Percentiles rank a stretch among this genome's conserved stretches.
These are phyloP conservation scores for Polypedilum vanderplanki DNA, from an alignment of 1,140 invertebrate genomes.

Conservation along the genomic window DNA sequence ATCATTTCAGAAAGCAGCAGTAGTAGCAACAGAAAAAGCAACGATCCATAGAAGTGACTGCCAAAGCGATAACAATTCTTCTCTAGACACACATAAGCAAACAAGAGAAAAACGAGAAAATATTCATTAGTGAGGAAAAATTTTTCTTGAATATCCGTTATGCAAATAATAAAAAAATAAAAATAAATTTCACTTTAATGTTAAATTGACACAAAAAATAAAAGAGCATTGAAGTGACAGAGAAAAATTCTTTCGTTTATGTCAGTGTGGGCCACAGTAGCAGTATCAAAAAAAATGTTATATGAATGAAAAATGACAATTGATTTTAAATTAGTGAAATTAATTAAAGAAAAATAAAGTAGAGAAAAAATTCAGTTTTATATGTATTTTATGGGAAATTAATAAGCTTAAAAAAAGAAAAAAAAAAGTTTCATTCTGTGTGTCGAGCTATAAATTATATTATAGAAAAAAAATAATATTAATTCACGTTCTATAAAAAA, in stretches of 20 bases:
- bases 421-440: neutral
- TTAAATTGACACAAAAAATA: neutral
- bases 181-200: neutral
- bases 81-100: neutral
- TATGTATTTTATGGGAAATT: neutral
- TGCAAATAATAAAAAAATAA: too few relatives aligned
- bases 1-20: too few relatives aligned
- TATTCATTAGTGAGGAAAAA: neutral
- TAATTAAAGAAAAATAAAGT: neutral
- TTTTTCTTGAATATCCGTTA: too few relatives aligned
- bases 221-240: neutral
- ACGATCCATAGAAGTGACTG: too few relatives aligned
- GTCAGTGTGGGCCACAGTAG: neutral
- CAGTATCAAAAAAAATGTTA: neutral
- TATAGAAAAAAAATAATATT: neutral
- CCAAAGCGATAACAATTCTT: too few relatives aligned
- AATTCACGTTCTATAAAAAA: neutral
- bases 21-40: too few relatives aligned
- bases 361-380: slow-evolving; percentile 10
- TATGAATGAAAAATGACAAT: slow-evolving; percentile 10
- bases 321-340: slow-evolving; percentile 23
- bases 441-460: slow-evolving; percentile 13
- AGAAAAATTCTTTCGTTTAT: neutral
- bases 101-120: neutral
- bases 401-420: neutral